A percentile compares a stretch with the other conserved stretches of the same genome.
Evolutionary conservation across 2,888 invertebrate genomes (phyloP).

Genomic region (Brenthis hecate): DNA sequence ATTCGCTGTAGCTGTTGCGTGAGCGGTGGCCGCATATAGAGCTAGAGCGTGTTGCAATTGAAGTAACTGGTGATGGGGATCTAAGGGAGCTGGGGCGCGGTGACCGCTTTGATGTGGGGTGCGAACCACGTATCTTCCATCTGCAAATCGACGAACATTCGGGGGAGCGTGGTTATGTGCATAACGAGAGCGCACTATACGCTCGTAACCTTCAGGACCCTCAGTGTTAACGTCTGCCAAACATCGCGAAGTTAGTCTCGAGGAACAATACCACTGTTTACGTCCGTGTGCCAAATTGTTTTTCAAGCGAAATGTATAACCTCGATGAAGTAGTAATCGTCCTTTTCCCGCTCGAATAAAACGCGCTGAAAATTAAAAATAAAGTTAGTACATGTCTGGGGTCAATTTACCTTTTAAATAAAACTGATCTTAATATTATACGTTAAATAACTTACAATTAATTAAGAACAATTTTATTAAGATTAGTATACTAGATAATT

Average conservation of each 20-base stretch:
- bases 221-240: conserved; percentile 77
- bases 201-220: conserved; percentile 78
- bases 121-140: conserved; percentile 77
- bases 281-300: conserved; percentile 78
- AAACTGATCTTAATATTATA: conserved; percentile 27
- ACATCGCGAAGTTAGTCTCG: conserved; percentile 75
- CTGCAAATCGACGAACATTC: conserved; percentile 76
- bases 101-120: conserved; percentile 78
- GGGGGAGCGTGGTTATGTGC: conserved; percentile 78
- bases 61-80: conserved; percentile 75
- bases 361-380: conserved; percentile 61
- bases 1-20: conserved; percentile 69
- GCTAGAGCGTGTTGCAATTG: conserved; percentile 77
- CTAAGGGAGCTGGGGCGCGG: conserved; percentile 73
- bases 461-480: conserved; percentile 22
- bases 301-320: conserved; percentile 78
- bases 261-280: conserved; percentile 80
- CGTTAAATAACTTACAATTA: not conserved
- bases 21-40: conserved; percentile 74
- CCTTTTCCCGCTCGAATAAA: conserved; percentile 79
- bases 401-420: conserved; percentile 20
- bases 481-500: not conserved
- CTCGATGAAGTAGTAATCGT: conserved; percentile 71
- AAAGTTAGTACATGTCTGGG: conserved; percentile 31
- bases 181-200: conserved; percentile 76